phyloP scores from a whole-genome alignment of 37 sponge, comb jelly and placozoan species.

The Ianthella basta region DNA sequence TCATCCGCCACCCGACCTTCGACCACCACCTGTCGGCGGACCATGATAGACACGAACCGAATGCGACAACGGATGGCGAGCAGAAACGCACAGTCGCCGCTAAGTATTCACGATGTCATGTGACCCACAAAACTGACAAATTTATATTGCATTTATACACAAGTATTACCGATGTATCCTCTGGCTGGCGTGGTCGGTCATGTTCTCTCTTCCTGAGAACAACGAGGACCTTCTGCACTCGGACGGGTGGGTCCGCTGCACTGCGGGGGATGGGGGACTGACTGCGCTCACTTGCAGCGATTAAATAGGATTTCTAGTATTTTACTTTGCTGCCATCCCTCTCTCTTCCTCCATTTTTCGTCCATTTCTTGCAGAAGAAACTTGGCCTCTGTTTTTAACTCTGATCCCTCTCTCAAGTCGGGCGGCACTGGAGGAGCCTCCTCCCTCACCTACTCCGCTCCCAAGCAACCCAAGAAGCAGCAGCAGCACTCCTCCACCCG shows the following conservation, averaged over 20 bases:
- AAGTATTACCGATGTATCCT: not conserved
- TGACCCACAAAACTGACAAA: not conserved
- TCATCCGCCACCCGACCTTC: not conserved
- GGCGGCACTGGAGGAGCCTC: constrained; percentile 45
- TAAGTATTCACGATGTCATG: too few species aligned
- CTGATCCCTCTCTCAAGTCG: constrained; percentile 39
- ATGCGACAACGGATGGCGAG: too few species aligned
- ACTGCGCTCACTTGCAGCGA: too few species aligned
- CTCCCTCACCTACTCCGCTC: constrained; percentile 85
- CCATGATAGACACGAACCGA: not conserved
- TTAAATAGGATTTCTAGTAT: too few species aligned
- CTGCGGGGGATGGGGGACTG: not conserved
- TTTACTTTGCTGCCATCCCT: not conserved
- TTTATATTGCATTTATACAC: constrained; percentile 25
- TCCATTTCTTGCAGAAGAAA: constrained; percentile 5
- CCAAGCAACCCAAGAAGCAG: constrained; percentile 91
- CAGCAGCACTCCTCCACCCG: not conserved
- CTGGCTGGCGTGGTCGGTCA: not conserved
- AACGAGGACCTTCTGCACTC: constrained; percentile 35
- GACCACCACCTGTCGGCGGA: constrained; percentile 6
- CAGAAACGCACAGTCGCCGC: too few species aligned
- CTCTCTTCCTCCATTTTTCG: not conserved
- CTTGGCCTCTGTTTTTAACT: constrained; percentile 80
- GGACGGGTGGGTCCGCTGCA: constrained; percentile 16
- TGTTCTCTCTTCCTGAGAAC: constrained; percentile 32